Percentiles rank a stretch among this genome's conserved stretches.
These are phyloP conservation scores for Cataglyphis cursor DNA, from an alignment of 2,888 invertebrate genomes.

Conservation along the genomic window DNA sequence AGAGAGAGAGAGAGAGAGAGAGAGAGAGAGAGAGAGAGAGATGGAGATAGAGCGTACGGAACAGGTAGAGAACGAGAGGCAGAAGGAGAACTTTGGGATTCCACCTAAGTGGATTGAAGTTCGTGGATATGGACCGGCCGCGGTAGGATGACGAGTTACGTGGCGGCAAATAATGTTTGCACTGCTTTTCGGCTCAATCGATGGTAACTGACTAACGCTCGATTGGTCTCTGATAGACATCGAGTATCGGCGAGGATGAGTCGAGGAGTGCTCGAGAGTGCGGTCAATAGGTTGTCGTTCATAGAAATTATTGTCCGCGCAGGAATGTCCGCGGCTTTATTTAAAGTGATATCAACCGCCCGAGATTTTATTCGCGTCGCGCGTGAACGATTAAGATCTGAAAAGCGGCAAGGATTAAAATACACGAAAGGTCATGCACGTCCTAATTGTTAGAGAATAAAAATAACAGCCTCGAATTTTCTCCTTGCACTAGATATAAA, in stretches of 20 bases:
- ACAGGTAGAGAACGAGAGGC: conserved; percentile 39
- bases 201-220: conserved; percentile 75
- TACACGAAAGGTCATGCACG: conserved; percentile 47
- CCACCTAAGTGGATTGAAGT: conserved; percentile 83
- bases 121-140: conserved; percentile 77
- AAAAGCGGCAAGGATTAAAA: conserved; percentile 38
- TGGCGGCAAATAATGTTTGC: conserved; percentile 76
- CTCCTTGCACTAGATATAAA: conserved; percentile 53
- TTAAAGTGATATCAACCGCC: conserved; percentile 33
- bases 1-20: conserved; percentile 13
- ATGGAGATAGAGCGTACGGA: conserved; percentile 18
- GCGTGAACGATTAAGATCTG: conserved; percentile 21
- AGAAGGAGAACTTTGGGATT: conserved; percentile 80
- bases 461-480: conserved; percentile 54
- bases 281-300: conserved; percentile 55
- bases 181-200: conserved; percentile 73
- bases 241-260: conserved; percentile 44
- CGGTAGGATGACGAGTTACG: conserved; percentile 76
- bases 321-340: conserved; percentile 44
- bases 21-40: conserved; percentile 28
- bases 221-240: conserved; percentile 70
- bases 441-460: conserved; percentile 27
- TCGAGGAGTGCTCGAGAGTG: conserved; percentile 40
- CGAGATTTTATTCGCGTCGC: conserved; percentile 27
- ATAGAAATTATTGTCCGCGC: conserved; percentile 40